These are phyloP conservation scores for Macquaria australasica DNA, from an alignment of 2,113 vertebrate genomes.

Conservation along the genomic window DNA sequence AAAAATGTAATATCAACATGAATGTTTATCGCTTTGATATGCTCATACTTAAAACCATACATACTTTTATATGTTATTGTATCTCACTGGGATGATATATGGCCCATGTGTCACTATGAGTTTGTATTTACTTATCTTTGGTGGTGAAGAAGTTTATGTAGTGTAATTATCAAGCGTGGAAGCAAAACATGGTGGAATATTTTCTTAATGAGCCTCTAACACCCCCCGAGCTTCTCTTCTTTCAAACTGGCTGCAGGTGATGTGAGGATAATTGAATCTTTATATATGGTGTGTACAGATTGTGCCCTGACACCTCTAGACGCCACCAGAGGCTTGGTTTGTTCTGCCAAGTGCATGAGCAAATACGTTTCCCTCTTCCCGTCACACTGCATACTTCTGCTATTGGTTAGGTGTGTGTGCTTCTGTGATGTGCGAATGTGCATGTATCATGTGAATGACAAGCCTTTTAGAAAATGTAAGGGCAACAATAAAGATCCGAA, in stretches of 20 bases:
- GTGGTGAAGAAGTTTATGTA: conserved; percentile 27
- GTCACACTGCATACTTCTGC: background rate
- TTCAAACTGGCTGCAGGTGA: conserved; percentile 8
- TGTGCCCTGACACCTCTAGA: conserved; percentile 30
- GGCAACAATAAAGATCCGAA: conserved; percentile 65
- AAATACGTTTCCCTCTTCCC: conserved; percentile 23
- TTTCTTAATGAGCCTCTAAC: conserved; percentile 7
- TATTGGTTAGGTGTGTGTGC: background rate
- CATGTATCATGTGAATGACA: conserved; percentile 22
- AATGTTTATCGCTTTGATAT: background rate
- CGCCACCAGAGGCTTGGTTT: conserved; percentile 7
- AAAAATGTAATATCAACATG: background rate
- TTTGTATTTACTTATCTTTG: conserved; percentile 12
- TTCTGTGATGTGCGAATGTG: background rate
- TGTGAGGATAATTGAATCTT: conserved; percentile 4
- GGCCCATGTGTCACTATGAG: background rate
- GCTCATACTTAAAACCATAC: background rate
- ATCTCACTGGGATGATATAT: background rate
- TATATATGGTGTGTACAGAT: conserved; percentile 19
- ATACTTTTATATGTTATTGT: background rate
- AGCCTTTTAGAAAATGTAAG: conserved; percentile 56
- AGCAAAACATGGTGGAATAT: conserved; percentile 32
- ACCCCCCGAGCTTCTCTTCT: background rate
- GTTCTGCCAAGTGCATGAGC: conserved; percentile 32
- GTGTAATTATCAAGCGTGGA: conserved; percentile 8